Evolutionary conservation across 2,888 invertebrate genomes (phyloP).

Genomic region (Arctia plantaginis): DNA sequence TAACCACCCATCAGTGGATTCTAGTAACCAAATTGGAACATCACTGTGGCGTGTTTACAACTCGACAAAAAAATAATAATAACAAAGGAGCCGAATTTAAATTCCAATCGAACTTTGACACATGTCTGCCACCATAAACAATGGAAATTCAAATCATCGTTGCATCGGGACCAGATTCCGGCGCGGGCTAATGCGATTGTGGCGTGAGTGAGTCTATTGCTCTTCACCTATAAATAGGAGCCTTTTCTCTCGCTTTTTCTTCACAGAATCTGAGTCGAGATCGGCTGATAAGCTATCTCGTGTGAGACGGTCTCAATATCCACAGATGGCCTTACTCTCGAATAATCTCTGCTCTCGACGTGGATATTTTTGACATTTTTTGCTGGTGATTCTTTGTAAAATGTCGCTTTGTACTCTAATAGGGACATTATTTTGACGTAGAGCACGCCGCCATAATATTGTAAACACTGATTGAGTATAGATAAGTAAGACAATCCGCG

Average conservation of each 20-base stretch:
- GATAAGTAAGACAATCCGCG: slow-evolving; percentile 83
- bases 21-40: slow-evolving; percentile 85
- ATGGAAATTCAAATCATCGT: slow-evolving; percentile 86
- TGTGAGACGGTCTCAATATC: slow-evolving; percentile 86
- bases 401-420: slow-evolving; percentile 82
- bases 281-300: slow-evolving; percentile 83
- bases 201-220: slow-evolving; percentile 78
- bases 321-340: slow-evolving; percentile 84
- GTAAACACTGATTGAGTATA: slow-evolving; percentile 84
- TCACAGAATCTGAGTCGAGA: slow-evolving; percentile 84
- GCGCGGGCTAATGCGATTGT: slow-evolving; percentile 80
- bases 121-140: slow-evolving; percentile 87
- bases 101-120: slow-evolving; percentile 87
- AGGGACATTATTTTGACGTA: slow-evolving; percentile 86
- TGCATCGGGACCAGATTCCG: slow-evolving; percentile 67
- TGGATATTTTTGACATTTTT: slow-evolving; percentile 83
- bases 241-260: slow-evolving; percentile 85
- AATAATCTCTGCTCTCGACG: slow-evolving; percentile 76
- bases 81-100: slow-evolving; percentile 86
- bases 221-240: slow-evolving; percentile 83
- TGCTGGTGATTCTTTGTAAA: slow-evolving; percentile 81
- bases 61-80: slow-evolving; percentile 81
- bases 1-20: slow-evolving; percentile 75
- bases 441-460: slow-evolving; percentile 78
- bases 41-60: slow-evolving; percentile 85